These are phyloP conservation scores for Gymnoscopelus microlampas DNA, from an alignment of 2,797 vertebrate genomes.

Conservation along the genomic window DNA sequence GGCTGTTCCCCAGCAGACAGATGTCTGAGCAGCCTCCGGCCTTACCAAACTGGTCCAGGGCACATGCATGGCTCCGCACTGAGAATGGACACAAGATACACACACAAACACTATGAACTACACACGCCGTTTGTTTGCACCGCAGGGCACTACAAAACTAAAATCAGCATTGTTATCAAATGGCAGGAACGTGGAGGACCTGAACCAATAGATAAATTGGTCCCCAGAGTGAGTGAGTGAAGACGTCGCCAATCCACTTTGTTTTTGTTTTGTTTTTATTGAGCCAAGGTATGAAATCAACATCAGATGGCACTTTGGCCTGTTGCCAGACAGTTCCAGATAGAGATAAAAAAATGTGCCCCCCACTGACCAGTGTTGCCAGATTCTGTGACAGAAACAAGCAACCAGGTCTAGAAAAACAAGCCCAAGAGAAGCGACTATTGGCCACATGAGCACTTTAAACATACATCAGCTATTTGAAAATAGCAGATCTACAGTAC, in stretches of 20 bases:
- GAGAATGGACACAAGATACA: slow-evolving; percentile 4
- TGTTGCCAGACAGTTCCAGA: neutral
- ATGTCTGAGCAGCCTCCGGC: slow-evolving; percentile 96
- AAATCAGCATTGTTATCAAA: neutral
- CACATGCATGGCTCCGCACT: slow-evolving; percentile 96
- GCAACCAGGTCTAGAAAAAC: too few relatives aligned
- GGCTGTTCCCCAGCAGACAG: slow-evolving; percentile 95
- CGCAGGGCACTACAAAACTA: fast-evolving
- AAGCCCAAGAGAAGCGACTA: too few relatives aligned
- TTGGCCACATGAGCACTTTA: too few relatives aligned
- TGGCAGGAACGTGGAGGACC: too few relatives aligned
- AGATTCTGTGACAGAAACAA: too few relatives aligned
- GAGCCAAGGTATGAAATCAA: too few relatives aligned
- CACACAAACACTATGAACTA: neutral
- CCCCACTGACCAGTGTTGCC: neutral
- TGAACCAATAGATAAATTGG: neutral
- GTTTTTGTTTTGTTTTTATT: too few relatives aligned
- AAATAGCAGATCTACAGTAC: too few relatives aligned
- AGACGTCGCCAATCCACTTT: neutral
- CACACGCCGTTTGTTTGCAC: neutral
- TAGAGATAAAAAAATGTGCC: neutral
- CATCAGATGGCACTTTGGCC: neutral
- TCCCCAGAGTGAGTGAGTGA: neutral
- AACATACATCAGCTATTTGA: too few relatives aligned
- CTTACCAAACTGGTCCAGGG: slow-evolving; percentile 91